Evolutionary conservation across 2,888 invertebrate species (phyloP).

Genomic region (Zonitis immaculata): DNA sequence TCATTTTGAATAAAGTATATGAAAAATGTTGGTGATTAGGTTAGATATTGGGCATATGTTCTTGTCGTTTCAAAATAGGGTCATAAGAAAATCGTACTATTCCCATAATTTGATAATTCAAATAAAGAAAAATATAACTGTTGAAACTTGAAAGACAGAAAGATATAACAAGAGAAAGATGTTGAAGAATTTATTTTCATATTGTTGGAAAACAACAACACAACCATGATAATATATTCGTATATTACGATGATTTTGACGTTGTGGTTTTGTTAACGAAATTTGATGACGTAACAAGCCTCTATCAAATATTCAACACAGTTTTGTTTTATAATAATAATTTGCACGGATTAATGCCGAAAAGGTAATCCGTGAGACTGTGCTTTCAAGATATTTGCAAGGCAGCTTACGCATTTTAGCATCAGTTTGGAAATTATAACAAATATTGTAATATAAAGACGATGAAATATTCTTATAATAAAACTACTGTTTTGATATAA

Average conservation of each 20-base stretch:
- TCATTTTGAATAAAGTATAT: too few species aligned
- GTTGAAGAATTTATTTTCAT: constrained; percentile 20
- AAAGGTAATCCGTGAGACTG: constrained; percentile 20
- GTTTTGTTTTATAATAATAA: constrained; percentile 21
- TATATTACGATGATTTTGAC: constrained; percentile 4
- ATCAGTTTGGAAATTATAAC: constrained; percentile 17
- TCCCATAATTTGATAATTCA: constrained; percentile 12
- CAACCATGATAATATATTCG: constrained; percentile 5
- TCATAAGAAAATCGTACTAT: constrained; percentile 6
- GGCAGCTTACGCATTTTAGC: constrained; percentile 26
- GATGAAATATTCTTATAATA: constrained; percentile 12
- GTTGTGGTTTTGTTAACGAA: constrained; percentile 12
- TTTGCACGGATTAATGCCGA: constrained; percentile 17
- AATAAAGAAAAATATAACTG: constrained; percentile 9
- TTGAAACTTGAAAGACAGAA: constrained; percentile 13
- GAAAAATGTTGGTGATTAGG: not conserved
- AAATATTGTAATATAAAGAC: constrained; percentile 17
- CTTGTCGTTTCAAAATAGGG: not conserved
- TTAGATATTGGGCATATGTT: too few species aligned
- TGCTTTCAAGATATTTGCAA: constrained; percentile 22
- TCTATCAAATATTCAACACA: constrained; percentile 17
- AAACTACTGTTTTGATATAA: constrained; percentile 11
- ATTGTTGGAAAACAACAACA: not conserved
- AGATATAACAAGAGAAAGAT: constrained; percentile 20
- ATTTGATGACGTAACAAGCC: constrained; percentile 15